Evolutionary conservation across 1,140 invertebrate species (phyloP).

Genomic region (Galleria mellonella): DNA sequence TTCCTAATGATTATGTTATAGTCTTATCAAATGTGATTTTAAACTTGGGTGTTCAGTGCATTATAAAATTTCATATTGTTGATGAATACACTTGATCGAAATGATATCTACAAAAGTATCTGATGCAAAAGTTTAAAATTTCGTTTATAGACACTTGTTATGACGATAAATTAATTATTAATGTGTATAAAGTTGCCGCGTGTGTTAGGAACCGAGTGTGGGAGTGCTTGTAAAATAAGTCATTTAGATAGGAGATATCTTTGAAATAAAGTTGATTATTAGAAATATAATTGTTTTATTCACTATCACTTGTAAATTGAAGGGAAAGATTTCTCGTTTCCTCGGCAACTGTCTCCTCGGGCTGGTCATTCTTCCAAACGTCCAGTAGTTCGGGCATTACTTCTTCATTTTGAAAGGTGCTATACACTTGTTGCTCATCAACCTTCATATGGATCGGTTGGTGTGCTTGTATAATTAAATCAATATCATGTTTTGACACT

Average conservation of each 20-base stretch:
- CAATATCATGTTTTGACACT: slow-evolving; percentile 29
- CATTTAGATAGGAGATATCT: slow-evolving; percentile 47
- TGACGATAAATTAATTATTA: slow-evolving; percentile 22
- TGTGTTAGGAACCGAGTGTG: slow-evolving; percentile 8
- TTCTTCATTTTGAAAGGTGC: slow-evolving; percentile 43
- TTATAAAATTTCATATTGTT: too few relatives aligned
- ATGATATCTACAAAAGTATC: not conserved
- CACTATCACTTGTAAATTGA: not conserved
- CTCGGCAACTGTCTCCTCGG: too few relatives aligned
- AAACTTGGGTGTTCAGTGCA: not conserved
- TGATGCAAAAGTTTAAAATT: slow-evolving; percentile 7
- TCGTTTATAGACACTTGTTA: slow-evolving; percentile 10
- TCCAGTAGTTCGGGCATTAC: slow-evolving; percentile 43
- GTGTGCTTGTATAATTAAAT: not conserved
- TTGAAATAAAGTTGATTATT: slow-evolving; percentile 10
- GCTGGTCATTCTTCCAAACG: slow-evolving; percentile 29
- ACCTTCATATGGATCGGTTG: not conserved
- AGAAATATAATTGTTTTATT: slow-evolving; percentile 7
- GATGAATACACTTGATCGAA: too few relatives aligned
- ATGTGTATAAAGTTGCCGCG: slow-evolving; percentile 20
- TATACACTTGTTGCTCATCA: slow-evolving; percentile 35
- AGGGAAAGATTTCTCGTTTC: too few relatives aligned
- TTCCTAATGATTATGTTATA: not conserved
- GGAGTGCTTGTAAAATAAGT: slow-evolving; percentile 16
- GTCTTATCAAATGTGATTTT: not conserved